Evolutionary conservation across 1,140 invertebrate genomes (phyloP).

Genomic region (Pseudomyrmex dendroicus): DNA sequence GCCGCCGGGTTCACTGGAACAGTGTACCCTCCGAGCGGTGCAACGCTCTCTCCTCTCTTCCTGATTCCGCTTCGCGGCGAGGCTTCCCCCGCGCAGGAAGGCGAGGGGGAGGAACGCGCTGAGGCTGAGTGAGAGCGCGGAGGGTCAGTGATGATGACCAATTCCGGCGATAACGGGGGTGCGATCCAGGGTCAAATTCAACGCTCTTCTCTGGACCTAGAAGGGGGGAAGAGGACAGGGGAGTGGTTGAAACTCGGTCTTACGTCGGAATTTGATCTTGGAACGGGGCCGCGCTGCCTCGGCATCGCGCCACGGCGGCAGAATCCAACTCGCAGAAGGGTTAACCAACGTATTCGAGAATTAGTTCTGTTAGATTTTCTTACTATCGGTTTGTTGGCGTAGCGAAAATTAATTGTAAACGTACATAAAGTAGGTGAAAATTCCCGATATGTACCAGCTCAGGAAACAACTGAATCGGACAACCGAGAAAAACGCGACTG

Average conservation of each 20-base stretch:
- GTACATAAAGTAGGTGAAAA: not conserved
- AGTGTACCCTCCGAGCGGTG: slow-evolving; percentile 82
- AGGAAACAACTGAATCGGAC: not conserved
- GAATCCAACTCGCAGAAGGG: not conserved
- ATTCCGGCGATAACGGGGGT: slow-evolving; percentile 74
- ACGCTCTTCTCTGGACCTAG: slow-evolving; percentile 6
- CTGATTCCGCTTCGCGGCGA: slow-evolving; percentile 78
- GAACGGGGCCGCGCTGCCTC: slow-evolving; percentile 14
- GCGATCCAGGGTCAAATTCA: slow-evolving; percentile 73
- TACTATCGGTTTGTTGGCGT: no score
- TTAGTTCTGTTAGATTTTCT: not conserved
- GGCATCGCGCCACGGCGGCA: not conserved
- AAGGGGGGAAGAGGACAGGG: not conserved
- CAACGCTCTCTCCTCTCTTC: slow-evolving; percentile 83
- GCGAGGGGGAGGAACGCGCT: slow-evolving; percentile 46
- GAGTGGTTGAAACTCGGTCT: slow-evolving; percentile 47
- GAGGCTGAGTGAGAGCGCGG: slow-evolving; percentile 27
- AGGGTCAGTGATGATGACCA: slow-evolving; percentile 76
- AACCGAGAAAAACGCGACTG: no score
- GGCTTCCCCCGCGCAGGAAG: slow-evolving; percentile 13
- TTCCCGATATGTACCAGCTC: not conserved
- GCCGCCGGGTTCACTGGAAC: slow-evolving; percentile 84
- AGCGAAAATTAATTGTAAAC: no score
- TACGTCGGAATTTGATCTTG: slow-evolving; percentile 46
- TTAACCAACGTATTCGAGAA: not conserved